These are phyloP conservation scores for Dendropsophus ebraccatus DNA, from an alignment of 2,113 vertebrate genomes.

Conservation along the genomic window DNA sequence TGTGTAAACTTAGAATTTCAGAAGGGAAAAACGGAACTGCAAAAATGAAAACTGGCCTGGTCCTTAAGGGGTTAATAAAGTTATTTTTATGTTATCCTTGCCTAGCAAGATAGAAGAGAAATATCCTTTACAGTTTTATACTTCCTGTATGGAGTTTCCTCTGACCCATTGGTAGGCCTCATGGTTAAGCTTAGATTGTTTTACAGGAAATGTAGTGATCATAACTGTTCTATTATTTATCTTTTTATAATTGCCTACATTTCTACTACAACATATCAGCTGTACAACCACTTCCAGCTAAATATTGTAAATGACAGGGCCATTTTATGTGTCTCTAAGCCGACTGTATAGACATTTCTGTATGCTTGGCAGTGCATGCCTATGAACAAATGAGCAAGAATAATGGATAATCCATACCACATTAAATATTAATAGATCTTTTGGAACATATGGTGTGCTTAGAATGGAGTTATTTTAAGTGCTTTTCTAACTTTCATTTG, in stretches of 20 bases:
- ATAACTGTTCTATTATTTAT: not conserved
- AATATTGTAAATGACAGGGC: slow-evolving; percentile 12
- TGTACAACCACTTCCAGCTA: not conserved
- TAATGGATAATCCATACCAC: slow-evolving; percentile 42
- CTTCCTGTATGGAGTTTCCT: not conserved
- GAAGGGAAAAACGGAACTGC: too few relatives aligned
- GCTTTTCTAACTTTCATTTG: slow-evolving; percentile 39
- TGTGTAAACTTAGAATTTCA: too few relatives aligned
- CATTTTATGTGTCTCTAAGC: not conserved
- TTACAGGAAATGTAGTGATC: not conserved
- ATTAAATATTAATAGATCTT: slow-evolving; percentile 48
- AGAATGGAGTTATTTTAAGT: slow-evolving; percentile 30
- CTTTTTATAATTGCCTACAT: not conserved
- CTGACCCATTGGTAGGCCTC: not conserved
- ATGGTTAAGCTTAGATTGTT: not conserved
- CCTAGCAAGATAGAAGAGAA: not conserved
- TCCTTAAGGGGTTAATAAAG: too few relatives aligned
- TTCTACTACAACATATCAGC: not conserved
- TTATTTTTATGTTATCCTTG: too few relatives aligned
- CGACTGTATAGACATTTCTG: slow-evolving; percentile 3
- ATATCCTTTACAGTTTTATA: not conserved
- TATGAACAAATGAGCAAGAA: slow-evolving; percentile 37
- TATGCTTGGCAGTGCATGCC: not conserved
- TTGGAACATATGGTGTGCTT: slow-evolving; percentile 38
- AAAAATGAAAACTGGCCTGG: too few relatives aligned